A percentile compares a stretch with the other conserved stretches of the same genome.
Evolutionary conservation across 2,113 vertebrate species (phyloP).

Genomic region (Reinhardtius hippoglossoides): DNA sequence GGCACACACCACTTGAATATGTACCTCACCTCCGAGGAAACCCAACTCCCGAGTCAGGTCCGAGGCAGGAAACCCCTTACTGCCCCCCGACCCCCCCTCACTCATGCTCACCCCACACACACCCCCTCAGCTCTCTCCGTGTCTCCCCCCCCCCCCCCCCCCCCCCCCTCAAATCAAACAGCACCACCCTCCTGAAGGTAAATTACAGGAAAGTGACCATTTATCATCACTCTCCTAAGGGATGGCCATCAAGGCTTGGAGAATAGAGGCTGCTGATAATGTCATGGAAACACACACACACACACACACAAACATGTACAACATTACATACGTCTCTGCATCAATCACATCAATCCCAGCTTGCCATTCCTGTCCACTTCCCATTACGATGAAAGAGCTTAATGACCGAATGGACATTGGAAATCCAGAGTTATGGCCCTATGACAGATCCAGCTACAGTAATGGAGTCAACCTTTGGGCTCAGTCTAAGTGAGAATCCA

Average conservation of each 20-base stretch:
- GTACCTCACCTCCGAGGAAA: constrained; percentile 65
- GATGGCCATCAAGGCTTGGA: constrained; percentile 44
- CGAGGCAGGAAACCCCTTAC: constrained; percentile 64
- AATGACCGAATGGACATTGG: constrained; percentile 21
- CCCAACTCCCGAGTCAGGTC: constrained; percentile 58
- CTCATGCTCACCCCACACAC: not conserved
- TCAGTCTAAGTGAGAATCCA: not conserved
- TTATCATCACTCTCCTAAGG: constrained; percentile 65
- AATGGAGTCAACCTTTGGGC: too few species aligned
- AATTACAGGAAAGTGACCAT: constrained; percentile 76
- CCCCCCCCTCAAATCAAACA: constrained; percentile 62
- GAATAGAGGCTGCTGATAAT: constrained; percentile 41
- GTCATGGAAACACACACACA: constrained; percentile 8
- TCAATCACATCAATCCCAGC: constrained; percentile 24
- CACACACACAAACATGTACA: not conserved
- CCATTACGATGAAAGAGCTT: constrained; percentile 12
- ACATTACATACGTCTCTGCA: constrained; percentile 23
- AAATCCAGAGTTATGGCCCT: constrained; percentile 31
- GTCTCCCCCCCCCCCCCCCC: constrained; percentile 67
- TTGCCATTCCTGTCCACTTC: constrained; percentile 25
- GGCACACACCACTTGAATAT: constrained; percentile 48
- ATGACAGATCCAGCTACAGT: constrained; percentile 3
- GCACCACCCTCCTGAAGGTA: constrained; percentile 62
- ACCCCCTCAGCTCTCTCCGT: constrained; percentile 12
- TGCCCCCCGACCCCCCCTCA: not conserved